A percentile compares a stretch with the other conserved stretches of the same genome.
These are phyloP conservation scores for Rhyacophila evoluta DNA, from an alignment of 2,888 invertebrate species.

Conservation along the genomic window DNA sequence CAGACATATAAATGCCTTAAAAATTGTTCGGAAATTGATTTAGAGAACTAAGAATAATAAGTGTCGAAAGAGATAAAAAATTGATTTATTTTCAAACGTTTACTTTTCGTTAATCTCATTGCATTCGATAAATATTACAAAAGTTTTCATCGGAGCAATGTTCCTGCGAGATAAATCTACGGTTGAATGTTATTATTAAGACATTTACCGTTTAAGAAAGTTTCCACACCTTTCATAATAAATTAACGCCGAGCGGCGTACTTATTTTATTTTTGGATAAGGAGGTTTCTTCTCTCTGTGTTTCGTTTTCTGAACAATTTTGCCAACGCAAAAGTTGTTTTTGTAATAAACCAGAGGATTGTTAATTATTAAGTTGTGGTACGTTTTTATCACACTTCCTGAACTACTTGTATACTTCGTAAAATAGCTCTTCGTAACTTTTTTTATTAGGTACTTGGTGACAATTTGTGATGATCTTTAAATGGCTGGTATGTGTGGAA, in stretches of 20 bases:
- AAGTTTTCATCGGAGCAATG: background rate
- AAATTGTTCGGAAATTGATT: no score
- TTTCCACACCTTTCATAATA: conserved; percentile 7
- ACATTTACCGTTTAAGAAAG: background rate
- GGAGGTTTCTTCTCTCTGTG: background rate
- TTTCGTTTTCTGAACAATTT: conserved; percentile 9
- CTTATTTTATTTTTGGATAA: background rate
- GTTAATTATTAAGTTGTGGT: no score
- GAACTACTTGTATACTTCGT: no score
- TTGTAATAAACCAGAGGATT: background rate
- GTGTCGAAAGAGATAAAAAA: no score
- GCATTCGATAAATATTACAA: background rate
- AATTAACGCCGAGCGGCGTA: background rate
- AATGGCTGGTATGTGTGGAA: no score
- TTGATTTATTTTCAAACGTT: background rate
- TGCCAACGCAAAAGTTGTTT: background rate
- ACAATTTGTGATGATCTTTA: no score
- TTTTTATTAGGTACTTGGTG: no score
- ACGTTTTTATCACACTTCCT: no score
- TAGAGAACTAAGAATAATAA: no score
- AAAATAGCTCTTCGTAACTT: no score
- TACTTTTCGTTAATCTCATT: background rate
- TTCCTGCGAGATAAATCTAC: background rate
- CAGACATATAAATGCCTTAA: no score
- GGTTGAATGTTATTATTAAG: background rate